Evolutionary conservation across 2,888 invertebrate genomes (phyloP).

Genomic region (Agriotes lineatus): DNA sequence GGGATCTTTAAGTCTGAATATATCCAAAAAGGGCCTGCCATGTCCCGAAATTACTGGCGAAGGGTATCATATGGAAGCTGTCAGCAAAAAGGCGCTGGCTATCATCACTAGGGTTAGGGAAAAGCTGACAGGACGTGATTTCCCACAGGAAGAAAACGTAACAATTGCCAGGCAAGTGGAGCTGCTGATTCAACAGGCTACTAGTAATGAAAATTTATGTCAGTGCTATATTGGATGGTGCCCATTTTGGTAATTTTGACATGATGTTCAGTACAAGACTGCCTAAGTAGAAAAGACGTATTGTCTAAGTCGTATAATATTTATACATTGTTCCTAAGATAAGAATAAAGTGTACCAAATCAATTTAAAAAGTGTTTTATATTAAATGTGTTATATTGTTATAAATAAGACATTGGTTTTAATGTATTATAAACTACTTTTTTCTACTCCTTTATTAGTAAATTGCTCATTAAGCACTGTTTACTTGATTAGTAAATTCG

Average conservation of each 20-base stretch:
- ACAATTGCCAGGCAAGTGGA: slow-evolving; percentile 92
- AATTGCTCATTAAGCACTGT: too few species aligned
- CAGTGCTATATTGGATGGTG: slow-evolving; percentile 99
- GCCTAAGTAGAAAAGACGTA: not conserved
- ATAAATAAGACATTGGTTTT: too few species aligned
- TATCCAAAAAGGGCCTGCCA: slow-evolving; percentile 67
- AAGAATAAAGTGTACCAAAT: too few species aligned
- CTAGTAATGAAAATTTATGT: slow-evolving; percentile 97
- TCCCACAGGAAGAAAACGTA: slow-evolving; percentile 83
- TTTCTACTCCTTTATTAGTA: too few species aligned
- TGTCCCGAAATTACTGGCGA: slow-evolving; percentile 64
- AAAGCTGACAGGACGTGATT: slow-evolving; percentile 95
- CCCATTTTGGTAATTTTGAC: slow-evolving; percentile 78
- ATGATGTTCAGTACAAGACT: not conserved
- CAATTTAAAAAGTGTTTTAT: too few species aligned
- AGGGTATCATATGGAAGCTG: slow-evolving; percentile 76
- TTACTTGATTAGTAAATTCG: too few species aligned
- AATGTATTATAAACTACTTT: not conserved
- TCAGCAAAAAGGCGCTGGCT: slow-evolving; percentile 92
- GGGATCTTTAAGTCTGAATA: slow-evolving; percentile 67
- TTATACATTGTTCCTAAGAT: slow-evolving; percentile 67
- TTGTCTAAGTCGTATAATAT: slow-evolving; percentile 60
- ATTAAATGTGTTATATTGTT: too few species aligned
- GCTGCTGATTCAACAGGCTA: slow-evolving; percentile 94
- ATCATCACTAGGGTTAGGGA: slow-evolving; percentile 94